Evolutionary conservation across 1,140 invertebrate genomes (phyloP).

Genomic region (Drosophila hydei): DNA sequence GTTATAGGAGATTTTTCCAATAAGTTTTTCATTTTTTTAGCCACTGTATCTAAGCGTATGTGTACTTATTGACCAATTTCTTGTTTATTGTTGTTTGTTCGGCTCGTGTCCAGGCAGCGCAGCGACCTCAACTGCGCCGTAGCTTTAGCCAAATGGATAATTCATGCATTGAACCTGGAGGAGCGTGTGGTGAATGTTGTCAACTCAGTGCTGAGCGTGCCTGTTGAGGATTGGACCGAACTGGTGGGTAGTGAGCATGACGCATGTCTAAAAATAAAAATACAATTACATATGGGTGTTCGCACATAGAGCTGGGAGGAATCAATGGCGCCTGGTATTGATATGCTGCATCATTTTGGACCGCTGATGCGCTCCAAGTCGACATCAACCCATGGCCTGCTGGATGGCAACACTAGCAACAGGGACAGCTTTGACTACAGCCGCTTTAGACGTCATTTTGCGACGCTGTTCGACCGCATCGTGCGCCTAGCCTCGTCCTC

Average conservation of each 20-base stretch:
- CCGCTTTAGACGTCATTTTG: constrained; percentile 71
- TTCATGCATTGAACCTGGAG: constrained; percentile 72
- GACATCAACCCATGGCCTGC: constrained; percentile 55
- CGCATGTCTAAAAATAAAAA: neutral
- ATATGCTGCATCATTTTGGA: constrained; percentile 82
- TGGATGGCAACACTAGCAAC: constrained; percentile 42
- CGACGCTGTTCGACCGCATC: constrained; percentile 75
- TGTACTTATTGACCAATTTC: constrained; percentile 30
- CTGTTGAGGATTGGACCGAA: constrained; percentile 79
- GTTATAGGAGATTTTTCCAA: neutral
- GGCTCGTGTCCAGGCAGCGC: constrained; percentile 62
- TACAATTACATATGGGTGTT: neutral
- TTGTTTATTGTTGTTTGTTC: constrained; percentile 26
- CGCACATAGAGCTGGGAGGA: constrained; percentile 76
- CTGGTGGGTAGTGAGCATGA: constrained; percentile 46
- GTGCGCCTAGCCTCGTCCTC: constrained; percentile 66
- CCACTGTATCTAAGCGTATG: constrained; percentile 10
- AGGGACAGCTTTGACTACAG: constrained; percentile 72
- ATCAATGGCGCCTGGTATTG: constrained; percentile 78
- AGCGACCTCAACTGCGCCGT: constrained; percentile 79
- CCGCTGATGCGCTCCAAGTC: constrained; percentile 75
- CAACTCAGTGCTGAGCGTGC: constrained; percentile 64
- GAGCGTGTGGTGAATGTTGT: constrained; percentile 76
- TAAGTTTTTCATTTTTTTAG: neutral
- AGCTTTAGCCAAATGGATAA: constrained; percentile 71